phyloP scores from a whole-genome alignment of 2,888 invertebrate species.

The Drosophila prostipennis region DNA sequence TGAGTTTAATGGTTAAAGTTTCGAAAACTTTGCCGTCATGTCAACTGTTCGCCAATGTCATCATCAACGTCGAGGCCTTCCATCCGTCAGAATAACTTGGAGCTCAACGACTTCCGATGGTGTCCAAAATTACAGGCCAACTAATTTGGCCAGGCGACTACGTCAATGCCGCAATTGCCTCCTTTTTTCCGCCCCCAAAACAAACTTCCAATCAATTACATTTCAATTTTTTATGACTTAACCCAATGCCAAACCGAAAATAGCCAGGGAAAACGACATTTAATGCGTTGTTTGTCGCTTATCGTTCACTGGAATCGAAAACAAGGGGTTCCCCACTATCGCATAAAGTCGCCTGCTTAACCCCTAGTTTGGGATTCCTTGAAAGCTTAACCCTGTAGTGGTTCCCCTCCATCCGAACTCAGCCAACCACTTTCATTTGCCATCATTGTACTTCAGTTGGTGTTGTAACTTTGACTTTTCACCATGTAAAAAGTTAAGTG shows the following conservation, averaged over 20 bases:
- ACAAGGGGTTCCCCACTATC: conserved; percentile 6
- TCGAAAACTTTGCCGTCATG: conserved; percentile 52
- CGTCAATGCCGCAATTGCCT: conserved; percentile 53
- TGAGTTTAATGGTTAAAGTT: conserved; percentile 67
- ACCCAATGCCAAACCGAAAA: conserved; percentile 38
- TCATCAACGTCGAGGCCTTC: conserved; percentile 16
- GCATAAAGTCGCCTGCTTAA: no score
- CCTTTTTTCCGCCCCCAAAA: background rate
- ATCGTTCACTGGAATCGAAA: conserved; percentile 60
- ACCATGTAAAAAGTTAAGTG: conserved; percentile 42
- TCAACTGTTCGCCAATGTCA: conserved; percentile 24
- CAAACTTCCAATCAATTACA: conserved; percentile 76
- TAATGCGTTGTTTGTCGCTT: conserved; percentile 53
- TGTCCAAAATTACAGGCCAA: conserved; percentile 62
- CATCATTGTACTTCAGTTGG: conserved; percentile 26
- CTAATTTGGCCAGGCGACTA: conserved; percentile 68
- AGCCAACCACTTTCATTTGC: conserved; percentile 43
- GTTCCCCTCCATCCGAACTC: background rate
- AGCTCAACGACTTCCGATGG: conserved; percentile 46
- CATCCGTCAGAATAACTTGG: conserved; percentile 35
- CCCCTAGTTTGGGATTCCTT: conserved; percentile 7
- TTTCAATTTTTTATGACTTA: conserved; percentile 70
- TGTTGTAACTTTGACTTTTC: conserved; percentile 13
- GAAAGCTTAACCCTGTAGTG: conserved; percentile 33
- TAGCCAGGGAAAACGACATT: conserved; percentile 41